Evolutionary conservation across 2,113 vertebrate genomes (phyloP).

Genomic region (Anguilla japonica): DNA sequence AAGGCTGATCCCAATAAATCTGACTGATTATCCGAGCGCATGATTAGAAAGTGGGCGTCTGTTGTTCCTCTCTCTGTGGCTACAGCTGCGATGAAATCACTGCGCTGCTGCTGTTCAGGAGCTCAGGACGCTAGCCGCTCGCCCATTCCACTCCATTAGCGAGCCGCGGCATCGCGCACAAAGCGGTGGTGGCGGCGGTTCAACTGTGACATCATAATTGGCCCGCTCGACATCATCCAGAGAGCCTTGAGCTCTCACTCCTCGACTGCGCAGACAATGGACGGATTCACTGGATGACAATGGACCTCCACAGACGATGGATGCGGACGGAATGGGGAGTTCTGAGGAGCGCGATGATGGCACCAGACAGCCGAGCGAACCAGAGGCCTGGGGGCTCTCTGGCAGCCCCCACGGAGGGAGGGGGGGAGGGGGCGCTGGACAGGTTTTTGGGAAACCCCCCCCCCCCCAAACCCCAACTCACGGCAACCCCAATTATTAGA

Average conservation of each 20-base stretch:
- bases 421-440: too few species aligned
- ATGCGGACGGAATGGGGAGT: not conserved
- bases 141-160: not conserved
- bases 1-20: not conserved
- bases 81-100: not conserved
- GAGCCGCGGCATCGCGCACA: not conserved
- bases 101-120: not conserved
- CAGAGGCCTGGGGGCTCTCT: too few species aligned
- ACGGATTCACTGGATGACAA: too few species aligned
- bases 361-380: too few species aligned
- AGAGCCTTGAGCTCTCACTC: not conserved
- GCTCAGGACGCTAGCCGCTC: not conserved
- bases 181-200: not conserved
- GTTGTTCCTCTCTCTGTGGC: not conserved
- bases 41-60: not conserved
- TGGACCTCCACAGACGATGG: not conserved
- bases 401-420: too few species aligned
- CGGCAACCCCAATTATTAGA: constrained; percentile 44
- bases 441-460: not conserved
- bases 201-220: not conserved
- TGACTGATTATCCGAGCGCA: not conserved
- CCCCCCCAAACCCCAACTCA: not conserved
- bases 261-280: not conserved
- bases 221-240: not conserved
- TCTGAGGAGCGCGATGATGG: not conserved